A percentile compares a stretch with the other conserved stretches of the same genome.
Conservation (phyloP, 2,888 invertebrate genomes). For the Cephus sareptanus region DNA sequence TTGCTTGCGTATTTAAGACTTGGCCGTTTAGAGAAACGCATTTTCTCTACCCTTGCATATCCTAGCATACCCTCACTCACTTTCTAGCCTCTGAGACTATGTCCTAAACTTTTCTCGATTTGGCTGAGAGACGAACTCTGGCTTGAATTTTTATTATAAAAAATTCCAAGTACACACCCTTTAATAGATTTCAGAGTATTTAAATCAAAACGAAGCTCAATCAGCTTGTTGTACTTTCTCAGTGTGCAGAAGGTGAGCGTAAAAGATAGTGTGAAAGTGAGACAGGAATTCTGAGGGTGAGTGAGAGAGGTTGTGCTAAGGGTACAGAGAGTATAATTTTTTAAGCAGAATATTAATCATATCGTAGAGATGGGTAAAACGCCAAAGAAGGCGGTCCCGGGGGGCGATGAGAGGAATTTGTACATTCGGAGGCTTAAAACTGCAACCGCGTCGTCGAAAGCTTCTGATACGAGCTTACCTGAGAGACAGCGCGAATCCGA, state of each 20-base stretch:
- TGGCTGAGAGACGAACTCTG: not conserved
- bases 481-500: slow-evolving; percentile 51
- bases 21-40: not conserved
- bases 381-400: slow-evolving; percentile 58
- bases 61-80: not conserved
- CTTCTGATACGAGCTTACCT: slow-evolving; percentile 45
- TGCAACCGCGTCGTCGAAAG: slow-evolving; percentile 47
- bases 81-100: not conserved
- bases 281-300: not conserved
- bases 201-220: not conserved
- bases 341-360: not conserved
- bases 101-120: not conserved
- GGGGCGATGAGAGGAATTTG: slow-evolving; percentile 61
- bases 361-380: slow-evolving; percentile 52
- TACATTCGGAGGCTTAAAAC: slow-evolving; percentile 54
- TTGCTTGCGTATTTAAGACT: not conserved
- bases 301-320: slow-evolving; percentile 2
- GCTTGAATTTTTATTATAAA: not conserved
- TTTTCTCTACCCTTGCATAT: not conserved
- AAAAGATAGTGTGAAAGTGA: slow-evolving; percentile 17
- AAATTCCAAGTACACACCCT: slow-evolving; percentile 23
- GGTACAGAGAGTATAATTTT: not conserved
- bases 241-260: slow-evolving; percentile 17
- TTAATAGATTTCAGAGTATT: slow-evolving; percentile 12
- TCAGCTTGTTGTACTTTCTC: not conserved